Base-by-base conservation (phyloP, 1,140 invertebrate species). In the Drosophila nikananu region DNA sequence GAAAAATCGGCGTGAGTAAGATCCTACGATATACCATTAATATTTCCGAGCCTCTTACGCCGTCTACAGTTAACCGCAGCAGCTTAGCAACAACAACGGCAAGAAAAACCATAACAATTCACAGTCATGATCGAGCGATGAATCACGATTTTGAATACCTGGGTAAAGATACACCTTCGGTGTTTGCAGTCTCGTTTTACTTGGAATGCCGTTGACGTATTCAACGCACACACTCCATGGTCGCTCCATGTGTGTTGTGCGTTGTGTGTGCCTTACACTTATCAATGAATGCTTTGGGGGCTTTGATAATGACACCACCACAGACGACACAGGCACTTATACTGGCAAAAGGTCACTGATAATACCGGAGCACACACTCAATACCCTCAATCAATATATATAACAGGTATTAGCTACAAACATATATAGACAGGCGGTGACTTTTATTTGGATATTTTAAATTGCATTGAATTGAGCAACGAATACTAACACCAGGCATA, bases 51-150 rank as follows among this genome's bases (percentile, higher is more conserved):
- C 15, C 9, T 68, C 71, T 83, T 87, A 87, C 83, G 61, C 77
- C 67, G 83, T 42, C 67, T 77, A 89, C 83, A 80, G 84, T 87
- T 87, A 77, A 65, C 83, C 68, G 25, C 77, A 72, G 51, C 44
- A 66, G 46, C 39, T 39, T 42, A 19, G 32, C 27, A 52, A 39
- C 51, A 66, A 37, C 61, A 60, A 48, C 21, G 13, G 21, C 48
- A 42, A 30, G 21, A 62, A 39, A 27, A 64, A 74, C 44, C 66
- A 75, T 32, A 61, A 54, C 58, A 62, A 48, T 46, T 15, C n/a
- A 65, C 51, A 60, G 32, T 71, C 70, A 66, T 63, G 74, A 77
- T 57, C 68, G 37, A 4, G 19, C 68, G 84, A 84, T 87, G 84
- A 90, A 81, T 87, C 84, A 87, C 68, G 23, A 46, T 61, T 60